A percentile compares a stretch with the other conserved stretches of the same genome.
phyloP scores from a whole-genome alignment of 2,888 invertebrate species.

The Agonopterix heracliana region DNA sequence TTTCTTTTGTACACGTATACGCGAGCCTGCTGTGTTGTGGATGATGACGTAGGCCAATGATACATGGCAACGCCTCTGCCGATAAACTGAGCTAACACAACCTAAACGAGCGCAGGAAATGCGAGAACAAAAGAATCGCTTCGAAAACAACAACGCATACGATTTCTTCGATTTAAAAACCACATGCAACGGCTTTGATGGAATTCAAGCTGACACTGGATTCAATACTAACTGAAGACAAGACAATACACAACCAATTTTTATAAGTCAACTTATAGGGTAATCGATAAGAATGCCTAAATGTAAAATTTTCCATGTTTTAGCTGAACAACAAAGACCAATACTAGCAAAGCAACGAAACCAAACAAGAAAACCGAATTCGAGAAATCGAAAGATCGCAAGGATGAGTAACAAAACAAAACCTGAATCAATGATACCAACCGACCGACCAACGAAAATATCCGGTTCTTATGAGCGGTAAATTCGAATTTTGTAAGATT shows the following conservation, averaged over 20 bases:
- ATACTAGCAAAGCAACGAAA: too few relatives aligned
- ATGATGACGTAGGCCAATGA: conserved; percentile 36
- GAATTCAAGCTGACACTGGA: neutral
- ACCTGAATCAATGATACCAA: too few relatives aligned
- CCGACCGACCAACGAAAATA: too few relatives aligned
- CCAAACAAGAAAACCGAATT: too few relatives aligned
- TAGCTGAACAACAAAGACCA: neutral
- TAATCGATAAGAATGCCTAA: neutral
- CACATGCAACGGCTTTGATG: conserved; percentile 20
- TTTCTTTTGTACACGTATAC: conserved; percentile 40
- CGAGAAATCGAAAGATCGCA: too few relatives aligned
- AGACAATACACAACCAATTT: too few relatives aligned
- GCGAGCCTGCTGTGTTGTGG: neutral
- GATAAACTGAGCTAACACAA: conserved; percentile 40
- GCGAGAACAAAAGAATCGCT: conserved; percentile 55
- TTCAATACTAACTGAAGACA: neutral
- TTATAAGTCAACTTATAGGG: neutral
- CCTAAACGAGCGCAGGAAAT: conserved; percentile 41
- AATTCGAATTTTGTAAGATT: too few relatives aligned
- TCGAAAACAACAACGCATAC: conserved; percentile 39
- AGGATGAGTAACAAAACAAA: too few relatives aligned
- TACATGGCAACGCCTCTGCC: conserved; percentile 40
- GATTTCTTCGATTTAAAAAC: conserved; percentile 29
- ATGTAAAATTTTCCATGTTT: neutral
- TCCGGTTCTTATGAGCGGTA: too few relatives aligned